A percentile compares a stretch with the other conserved stretches of the same genome.
Evolutionary conservation across 2,113 vertebrate species (phyloP).

Genomic region (Rhagologus leucostigma): DNA sequence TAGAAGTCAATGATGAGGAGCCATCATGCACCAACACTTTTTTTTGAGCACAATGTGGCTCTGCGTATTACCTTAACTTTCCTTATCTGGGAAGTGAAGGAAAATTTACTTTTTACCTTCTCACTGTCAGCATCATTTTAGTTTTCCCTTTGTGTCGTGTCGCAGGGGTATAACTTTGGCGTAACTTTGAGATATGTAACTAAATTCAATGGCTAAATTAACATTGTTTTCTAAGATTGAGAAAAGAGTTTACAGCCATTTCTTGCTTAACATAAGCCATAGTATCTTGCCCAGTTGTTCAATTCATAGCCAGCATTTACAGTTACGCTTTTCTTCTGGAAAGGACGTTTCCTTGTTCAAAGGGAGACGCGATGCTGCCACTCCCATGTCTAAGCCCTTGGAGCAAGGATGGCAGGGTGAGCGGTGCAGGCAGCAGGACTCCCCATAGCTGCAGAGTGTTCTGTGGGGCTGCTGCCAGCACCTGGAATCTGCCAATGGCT

Average conservation of each 20-base stretch:
- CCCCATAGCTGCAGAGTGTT: accelerated
- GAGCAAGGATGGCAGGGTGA: accelerated
- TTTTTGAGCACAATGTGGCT: neutral
- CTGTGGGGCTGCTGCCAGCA: neutral
- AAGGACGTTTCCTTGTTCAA: neutral
- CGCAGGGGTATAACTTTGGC: neutral
- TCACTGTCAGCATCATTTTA: neutral
- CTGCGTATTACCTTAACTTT: neutral
- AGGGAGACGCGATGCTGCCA: neutral
- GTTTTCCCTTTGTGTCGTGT: neutral
- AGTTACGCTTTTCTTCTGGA: neutral
- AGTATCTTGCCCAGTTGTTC: neutral
- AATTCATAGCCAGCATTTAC: neutral
- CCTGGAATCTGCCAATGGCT: accelerated
- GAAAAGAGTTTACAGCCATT: neutral
- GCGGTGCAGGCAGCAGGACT: neutral
- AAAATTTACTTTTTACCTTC: neutral
- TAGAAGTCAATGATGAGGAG: neutral
- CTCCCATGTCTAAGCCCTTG: too few species aligned
- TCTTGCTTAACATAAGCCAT: neutral
- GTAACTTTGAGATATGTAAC: neutral
- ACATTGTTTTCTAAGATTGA: neutral
- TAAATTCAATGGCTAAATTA: neutral
- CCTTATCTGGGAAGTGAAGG: neutral
- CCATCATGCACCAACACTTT: neutral